phyloP scores from a whole-genome alignment of 2,888 invertebrate genomes.

The Gandaritis pyraliata region DNA sequence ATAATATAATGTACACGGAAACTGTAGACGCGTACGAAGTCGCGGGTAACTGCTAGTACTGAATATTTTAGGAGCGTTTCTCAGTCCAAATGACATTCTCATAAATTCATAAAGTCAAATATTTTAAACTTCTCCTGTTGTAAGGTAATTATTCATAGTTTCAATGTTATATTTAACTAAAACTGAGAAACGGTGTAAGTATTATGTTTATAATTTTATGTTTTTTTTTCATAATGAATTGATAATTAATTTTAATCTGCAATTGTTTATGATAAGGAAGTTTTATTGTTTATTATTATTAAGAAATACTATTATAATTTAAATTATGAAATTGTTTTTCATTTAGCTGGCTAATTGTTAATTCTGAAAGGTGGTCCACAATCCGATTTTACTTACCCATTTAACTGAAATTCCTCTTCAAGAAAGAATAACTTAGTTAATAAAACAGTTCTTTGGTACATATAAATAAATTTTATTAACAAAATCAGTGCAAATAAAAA shows the following conservation, averaged over 20 bases:
- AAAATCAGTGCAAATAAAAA: constrained; percentile 34
- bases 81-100: too few relatives aligned
- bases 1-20: too few relatives aligned
- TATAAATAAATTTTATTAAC: constrained; percentile 39
- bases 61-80: too few relatives aligned
- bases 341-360: not conserved
- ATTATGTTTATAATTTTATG: not conserved
- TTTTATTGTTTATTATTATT: not conserved
- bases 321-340: not conserved
- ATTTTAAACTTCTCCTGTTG: too few relatives aligned
- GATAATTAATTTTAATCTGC: not conserved
- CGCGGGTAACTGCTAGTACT: too few relatives aligned
- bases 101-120: too few relatives aligned
- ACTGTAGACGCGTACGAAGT: too few relatives aligned
- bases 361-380: not conserved
- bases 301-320: constrained; percentile 6
- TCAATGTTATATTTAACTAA: too few relatives aligned
- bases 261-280: constrained; percentile 5
- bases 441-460: too few relatives aligned
- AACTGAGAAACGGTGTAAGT: not conserved
- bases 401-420: too few relatives aligned
- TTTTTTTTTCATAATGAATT: not conserved
- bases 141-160: too few relatives aligned
- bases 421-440: too few relatives aligned
- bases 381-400: not conserved